Evolutionary conservation across 2,113 vertebrate species (phyloP).

Genomic region (Ceyx cyanopectus): DNA sequence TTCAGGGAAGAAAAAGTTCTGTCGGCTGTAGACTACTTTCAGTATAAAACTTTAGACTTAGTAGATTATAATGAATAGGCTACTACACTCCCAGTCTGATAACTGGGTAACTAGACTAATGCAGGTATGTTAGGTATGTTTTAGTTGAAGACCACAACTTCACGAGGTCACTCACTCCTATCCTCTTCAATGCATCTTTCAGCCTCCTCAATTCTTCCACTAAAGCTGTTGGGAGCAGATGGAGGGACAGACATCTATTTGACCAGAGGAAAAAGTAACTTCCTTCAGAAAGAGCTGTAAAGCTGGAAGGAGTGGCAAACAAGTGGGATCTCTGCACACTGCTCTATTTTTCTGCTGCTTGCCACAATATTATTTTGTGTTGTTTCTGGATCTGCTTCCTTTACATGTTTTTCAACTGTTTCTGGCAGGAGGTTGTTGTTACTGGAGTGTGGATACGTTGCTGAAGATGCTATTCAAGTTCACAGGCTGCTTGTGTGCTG

Average conservation of each 20-base stretch:
- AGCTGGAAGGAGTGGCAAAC: not conserved
- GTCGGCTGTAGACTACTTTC: not conserved
- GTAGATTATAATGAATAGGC: not conserved
- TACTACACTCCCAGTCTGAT: not conserved
- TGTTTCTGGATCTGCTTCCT: not conserved
- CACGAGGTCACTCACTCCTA: not conserved
- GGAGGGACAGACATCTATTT: too few relatives aligned
- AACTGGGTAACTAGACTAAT: not conserved
- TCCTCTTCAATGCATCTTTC: not conserved
- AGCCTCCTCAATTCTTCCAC: not conserved
- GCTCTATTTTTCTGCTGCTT: not conserved
- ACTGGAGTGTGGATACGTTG: not conserved
- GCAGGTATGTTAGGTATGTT: not conserved
- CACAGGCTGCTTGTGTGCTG: not conserved
- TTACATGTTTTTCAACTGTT: not conserved
- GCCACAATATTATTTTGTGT: not conserved
- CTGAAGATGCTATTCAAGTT: not conserved
- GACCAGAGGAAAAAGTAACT: not conserved
- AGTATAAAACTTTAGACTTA: not conserved
- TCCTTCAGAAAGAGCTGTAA: not conserved
- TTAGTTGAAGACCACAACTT: not conserved
- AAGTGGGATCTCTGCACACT: not conserved
- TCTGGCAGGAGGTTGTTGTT: not conserved
- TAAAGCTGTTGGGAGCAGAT: not conserved
- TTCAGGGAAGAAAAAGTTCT: not conserved